Base-by-base conservation (phyloP, 2,888 invertebrate species). In the Hydrotaea diabolus region DNA sequence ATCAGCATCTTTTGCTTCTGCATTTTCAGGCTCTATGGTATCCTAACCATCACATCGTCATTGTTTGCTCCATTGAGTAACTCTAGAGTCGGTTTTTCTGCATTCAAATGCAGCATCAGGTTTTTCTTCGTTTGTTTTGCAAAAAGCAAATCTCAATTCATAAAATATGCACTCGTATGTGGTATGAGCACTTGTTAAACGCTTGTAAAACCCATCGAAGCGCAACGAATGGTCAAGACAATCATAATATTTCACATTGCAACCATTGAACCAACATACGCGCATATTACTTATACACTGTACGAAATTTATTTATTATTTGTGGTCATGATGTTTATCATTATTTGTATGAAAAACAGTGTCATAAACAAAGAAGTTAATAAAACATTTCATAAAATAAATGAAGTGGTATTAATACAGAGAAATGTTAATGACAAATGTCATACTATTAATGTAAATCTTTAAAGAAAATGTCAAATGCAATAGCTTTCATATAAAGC, bases 201-300 rank as follows among this genome's bases (percentile, higher is more conserved):
- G 57, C 55, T 78, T 72, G 72, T 78, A 72, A 80, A 72, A 79
- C 11, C 49, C 76, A 77, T 57, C 57, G 75, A 73, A 66, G 81
- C 76, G 19, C 81, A 84, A 84, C 64, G 77, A 62, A 64, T 80
- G 80, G 64, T 75, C 80, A 71, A 83, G 62, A 77, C 53, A 77
- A 71, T 21, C 59, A 74, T 43, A 57, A 31, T n/a, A 62, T 62
- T 62, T 36, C 36, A 36, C 15, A 62, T 31, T 36, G 62, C 62
- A 59, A 26, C 17, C 39, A 39, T 19, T n/a, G n/a, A 66, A 19
- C 19, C 43, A 39, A 39, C 39, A 39, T 13, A 1, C 31, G 31
- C 31, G 31, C 31, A 31, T n/a, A n/a, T n/a, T 36, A 36, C 36
- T 3, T 5, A 36, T 36, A 8, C 39, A 39, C 39, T 39, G 8